Evolutionary conservation across 2,888 invertebrate genomes (phyloP).

Genomic region (Empis livida): DNA sequence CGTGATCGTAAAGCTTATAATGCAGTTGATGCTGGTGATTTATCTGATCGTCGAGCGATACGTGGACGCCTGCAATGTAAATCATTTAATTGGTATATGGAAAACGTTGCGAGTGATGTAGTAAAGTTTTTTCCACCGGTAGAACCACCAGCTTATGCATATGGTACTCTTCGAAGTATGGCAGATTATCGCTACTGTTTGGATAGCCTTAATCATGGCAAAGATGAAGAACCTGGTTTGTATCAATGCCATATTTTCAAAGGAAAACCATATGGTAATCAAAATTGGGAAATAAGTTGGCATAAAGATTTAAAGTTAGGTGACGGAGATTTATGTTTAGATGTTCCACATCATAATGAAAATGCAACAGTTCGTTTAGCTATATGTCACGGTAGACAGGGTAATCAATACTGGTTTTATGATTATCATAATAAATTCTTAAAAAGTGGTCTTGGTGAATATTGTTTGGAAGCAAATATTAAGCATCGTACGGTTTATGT

Average conservation of each 20-base stretch:
- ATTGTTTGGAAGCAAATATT: too few relatives aligned
- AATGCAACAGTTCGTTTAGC: slow-evolving; percentile 68
- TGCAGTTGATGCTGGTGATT: slow-evolving; percentile 64
- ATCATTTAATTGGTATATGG: slow-evolving; percentile 93
- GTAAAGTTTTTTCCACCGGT: slow-evolving; percentile 73
- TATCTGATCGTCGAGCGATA: slow-evolving; percentile 63
- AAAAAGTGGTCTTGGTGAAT: too few relatives aligned
- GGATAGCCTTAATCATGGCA: slow-evolving; percentile 45
- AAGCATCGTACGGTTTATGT: too few relatives aligned
- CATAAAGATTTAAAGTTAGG: slow-evolving; percentile 32
- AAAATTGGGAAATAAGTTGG: slow-evolving; percentile 22
- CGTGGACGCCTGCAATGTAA: slow-evolving; percentile 70
- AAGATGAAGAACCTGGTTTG: slow-evolving; percentile 24
- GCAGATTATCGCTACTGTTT: slow-evolving; percentile 52
- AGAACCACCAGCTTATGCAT: slow-evolving; percentile 68
- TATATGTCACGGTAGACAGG: slow-evolving; percentile 64
- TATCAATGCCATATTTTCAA: slow-evolving; percentile 23
- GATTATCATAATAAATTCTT: slow-evolving; percentile 29
- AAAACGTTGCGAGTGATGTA: slow-evolving; percentile 83
- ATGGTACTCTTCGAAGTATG: slow-evolving; percentile 58
- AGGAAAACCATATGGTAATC: slow-evolving; percentile 23
- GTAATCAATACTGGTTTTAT: slow-evolving; percentile 88
- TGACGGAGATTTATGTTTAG: slow-evolving; percentile 66
- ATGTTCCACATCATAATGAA: slow-evolving; percentile 56
- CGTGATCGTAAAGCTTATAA: slow-evolving; percentile 62